Evolutionary conservation across 2,888 invertebrate genomes (phyloP), one percentile per base, ranked within the genome.

Genomic region (Hypselothyrea guttata): DNA sequence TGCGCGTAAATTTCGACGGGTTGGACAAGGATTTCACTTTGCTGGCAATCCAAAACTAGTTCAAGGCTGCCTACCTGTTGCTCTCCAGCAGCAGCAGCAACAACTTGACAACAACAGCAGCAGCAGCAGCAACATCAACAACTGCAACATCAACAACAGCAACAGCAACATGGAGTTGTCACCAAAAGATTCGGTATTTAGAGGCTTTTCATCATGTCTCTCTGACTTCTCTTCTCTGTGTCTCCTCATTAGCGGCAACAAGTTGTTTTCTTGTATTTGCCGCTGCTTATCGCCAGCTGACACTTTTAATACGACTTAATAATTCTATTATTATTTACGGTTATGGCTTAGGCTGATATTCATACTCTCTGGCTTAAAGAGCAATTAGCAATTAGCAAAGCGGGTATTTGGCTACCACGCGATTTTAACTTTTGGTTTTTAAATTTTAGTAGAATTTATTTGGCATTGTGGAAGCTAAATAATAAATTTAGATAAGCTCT

Each of bases 101-200:
- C 37, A 47, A 42, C 30, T n/a, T n/a, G 18, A 7, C 51, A 42
- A 34, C 34, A 38, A 12, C 45, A 13, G 1, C 22, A 28, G 40
- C 34, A 28, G 8, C n/a, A 9, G 38, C 37, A 9, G 37, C 37
- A 38, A n/a, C 35, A 35, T 13, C 49, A 51, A 22, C 49, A 35
- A 9, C 46, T 13, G 2, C 41, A 33, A 12, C 45, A 33, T n/a
- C 45, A 40, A 15, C 31, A 45, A 27, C 22, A 33, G 7, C 53
- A 40, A 16, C 46, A 18, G 16, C 59, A 66, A 51, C 33, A 82
- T 88, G 86, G 88, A 88, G 64, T 75, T 88, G 67, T 84, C 86
- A 61, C 74, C 77, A 53, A 88, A 82, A 82, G 88, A 88, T 81
- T 79, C 84, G 83, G 88, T 88, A 86, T 86, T 68, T 88, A 71